These are phyloP conservation scores for Pissodes strobi DNA, from an alignment of 1,140 invertebrate species.

Conservation along the genomic window DNA sequence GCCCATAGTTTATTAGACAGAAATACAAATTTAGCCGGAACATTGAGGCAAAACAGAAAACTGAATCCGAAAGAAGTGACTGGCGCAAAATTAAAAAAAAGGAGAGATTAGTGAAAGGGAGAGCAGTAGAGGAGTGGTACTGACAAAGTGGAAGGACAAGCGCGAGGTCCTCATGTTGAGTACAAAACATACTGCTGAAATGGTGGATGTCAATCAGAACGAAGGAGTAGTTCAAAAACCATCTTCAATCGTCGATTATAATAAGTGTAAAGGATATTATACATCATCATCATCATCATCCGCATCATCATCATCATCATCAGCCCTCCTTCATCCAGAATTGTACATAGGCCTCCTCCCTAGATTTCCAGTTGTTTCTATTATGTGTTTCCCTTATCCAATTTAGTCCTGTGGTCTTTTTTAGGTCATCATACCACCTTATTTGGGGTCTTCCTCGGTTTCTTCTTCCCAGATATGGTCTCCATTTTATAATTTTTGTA, in stretches of 20 bases:
- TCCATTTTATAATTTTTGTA: too few relatives aligned
- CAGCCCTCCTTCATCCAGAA: too few relatives aligned
- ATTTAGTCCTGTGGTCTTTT: too few relatives aligned
- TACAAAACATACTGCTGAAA: slow-evolving; percentile 2
- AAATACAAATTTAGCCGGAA: background rate
- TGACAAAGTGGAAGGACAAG: background rate
- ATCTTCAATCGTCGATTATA: slow-evolving; percentile 2
- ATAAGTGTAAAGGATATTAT: background rate
- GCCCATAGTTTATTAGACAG: background rate
- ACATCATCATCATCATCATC: too few relatives aligned
- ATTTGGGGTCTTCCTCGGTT: too few relatives aligned
- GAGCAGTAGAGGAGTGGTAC: background rate
- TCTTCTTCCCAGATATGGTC: too few relatives aligned
- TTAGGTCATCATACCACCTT: too few relatives aligned
- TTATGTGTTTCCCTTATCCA: too few relatives aligned
- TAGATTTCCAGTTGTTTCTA: too few relatives aligned
- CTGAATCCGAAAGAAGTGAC: slow-evolving; percentile 1
- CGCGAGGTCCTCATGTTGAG: background rate
- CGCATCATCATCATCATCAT: too few relatives aligned
- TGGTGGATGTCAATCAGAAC: slow-evolving; percentile 2
- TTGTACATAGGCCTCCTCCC: too few relatives aligned
- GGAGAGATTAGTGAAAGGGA: background rate
- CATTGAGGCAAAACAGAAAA: background rate
- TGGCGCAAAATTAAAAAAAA: background rate
- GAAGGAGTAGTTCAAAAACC: background rate